Percentiles rank a stretch among this genome's conserved stretches.
phyloP scores from a whole-genome alignment of 2,888 invertebrate species.

The Tiphia femorata region DNA sequence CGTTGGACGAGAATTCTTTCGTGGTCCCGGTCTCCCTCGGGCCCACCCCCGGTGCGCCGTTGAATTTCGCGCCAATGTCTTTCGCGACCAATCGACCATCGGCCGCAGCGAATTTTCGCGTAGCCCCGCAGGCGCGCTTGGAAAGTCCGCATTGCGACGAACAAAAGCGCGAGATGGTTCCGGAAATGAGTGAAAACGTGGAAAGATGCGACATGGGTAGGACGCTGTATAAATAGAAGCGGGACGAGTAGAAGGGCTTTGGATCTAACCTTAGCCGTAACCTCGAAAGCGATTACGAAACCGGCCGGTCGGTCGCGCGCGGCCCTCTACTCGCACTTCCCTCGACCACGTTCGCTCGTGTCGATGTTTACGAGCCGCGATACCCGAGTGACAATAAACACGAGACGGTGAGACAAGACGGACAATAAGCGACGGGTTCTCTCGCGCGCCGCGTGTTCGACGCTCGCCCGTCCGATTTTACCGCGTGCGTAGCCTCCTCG shows the following conservation, averaged over 20 bases:
- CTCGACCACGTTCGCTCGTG: constrained; percentile 5
- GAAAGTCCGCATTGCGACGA: constrained; percentile 1
- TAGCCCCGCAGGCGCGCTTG: too few species aligned
- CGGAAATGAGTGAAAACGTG: too few species aligned
- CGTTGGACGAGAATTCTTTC: too few species aligned
- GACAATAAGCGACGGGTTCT: constrained; percentile 32
- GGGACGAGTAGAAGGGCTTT: constrained; percentile 9
- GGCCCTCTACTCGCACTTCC: background rate
- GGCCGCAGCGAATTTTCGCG: too few species aligned
- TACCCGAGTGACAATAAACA: constrained; percentile 14
- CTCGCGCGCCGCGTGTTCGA: background rate
- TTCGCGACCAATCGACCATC: too few species aligned
- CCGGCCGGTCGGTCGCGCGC: constrained; percentile 19
- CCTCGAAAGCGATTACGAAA: constrained; percentile 37
- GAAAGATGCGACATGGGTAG: too few species aligned
- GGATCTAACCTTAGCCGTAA: constrained; percentile 24
- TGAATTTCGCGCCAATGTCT: too few species aligned
- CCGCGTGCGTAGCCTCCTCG: too few species aligned
- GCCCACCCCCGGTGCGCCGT: too few species aligned
- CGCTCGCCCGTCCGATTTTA: background rate
- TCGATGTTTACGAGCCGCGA: constrained; percentile 36
- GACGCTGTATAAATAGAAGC: background rate
- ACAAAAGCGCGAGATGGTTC: too few species aligned
- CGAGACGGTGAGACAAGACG: background rate
- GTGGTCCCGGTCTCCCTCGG: too few species aligned